Conservation (phyloP, 2,113 vertebrate species). For the Phaethon lepturus region DNA sequence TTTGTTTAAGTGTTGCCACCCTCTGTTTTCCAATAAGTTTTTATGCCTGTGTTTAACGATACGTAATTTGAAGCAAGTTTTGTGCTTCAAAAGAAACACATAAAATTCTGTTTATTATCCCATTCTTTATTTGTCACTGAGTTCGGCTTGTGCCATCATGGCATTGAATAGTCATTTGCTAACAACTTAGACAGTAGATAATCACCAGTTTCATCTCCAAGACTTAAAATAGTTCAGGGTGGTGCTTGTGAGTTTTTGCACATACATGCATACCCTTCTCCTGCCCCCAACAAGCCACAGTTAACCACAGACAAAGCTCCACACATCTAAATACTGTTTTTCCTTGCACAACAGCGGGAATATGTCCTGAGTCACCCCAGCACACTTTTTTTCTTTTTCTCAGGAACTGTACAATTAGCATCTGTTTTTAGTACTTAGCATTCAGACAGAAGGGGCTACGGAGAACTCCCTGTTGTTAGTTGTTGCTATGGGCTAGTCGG, state of each 20-base stretch:
- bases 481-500: neutral
- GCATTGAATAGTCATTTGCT: constrained; percentile 60
- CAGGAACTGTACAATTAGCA: constrained; percentile 64
- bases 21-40: constrained; percentile 62
- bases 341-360: neutral
- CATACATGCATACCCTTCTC: neutral
- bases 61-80: constrained; percentile 60
- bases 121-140: constrained; percentile 50
- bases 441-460: constrained; percentile 16
- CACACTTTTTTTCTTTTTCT: constrained; percentile 37
- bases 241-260: constrained; percentile 61
- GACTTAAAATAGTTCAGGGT: constrained; percentile 76
- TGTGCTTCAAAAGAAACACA: constrained; percentile 69
- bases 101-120: constrained; percentile 64
- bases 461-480: constrained; percentile 33
- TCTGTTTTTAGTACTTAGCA: constrained; percentile 56
- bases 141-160: neutral
- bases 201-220: constrained; percentile 73
- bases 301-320: constrained; percentile 44
- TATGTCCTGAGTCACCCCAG: constrained; percentile 31
- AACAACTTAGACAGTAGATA: constrained; percentile 71
- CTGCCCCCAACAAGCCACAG: constrained; percentile 39
- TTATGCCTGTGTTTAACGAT: constrained; percentile 70
- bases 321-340: constrained; percentile 35
- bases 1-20: constrained; percentile 22